phyloP scores from a whole-genome alignment of 2,797 vertebrate genomes.

The Molossus alvarezi region DNA sequence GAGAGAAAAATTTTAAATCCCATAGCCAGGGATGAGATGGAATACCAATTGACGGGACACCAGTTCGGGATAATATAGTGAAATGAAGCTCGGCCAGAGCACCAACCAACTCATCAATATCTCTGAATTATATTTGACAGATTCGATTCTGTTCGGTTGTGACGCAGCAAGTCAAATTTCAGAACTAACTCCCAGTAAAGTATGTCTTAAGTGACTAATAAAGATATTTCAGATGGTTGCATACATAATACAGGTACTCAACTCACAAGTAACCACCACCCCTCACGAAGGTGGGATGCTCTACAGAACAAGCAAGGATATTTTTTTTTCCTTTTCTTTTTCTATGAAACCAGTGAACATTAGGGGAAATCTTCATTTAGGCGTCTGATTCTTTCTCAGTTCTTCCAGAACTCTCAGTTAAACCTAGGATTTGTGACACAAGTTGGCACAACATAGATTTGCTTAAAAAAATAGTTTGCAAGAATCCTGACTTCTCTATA shows the following conservation, averaged over 20 bases:
- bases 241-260: background rate
- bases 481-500: background rate
- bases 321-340: background rate
- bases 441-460: background rate
- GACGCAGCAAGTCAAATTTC: background rate
- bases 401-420: conserved; percentile 67
- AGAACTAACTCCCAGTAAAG: conserved; percentile 2
- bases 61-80: background rate
- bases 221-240: background rate
- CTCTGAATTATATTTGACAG: conserved; percentile 57
- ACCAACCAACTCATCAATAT: conserved; percentile 25
- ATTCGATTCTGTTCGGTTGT: conserved; percentile 43
- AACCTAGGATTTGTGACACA: conserved; percentile 66
- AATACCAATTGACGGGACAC: conserved; percentile 66
- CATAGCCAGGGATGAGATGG: conserved; percentile 53
- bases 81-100: conserved; percentile 52
- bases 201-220: conserved; percentile 28
- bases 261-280: background rate
- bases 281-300: background rate
- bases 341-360: conserved; percentile 47
- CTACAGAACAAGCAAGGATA: background rate
- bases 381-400: conserved; percentile 16
- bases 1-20: conserved; percentile 68
- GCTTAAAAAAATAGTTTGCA: conserved; percentile 44
- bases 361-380: conserved; percentile 46